Percentiles rank a stretch among this genome's conserved stretches.
Conservation (phyloP, 1,140 invertebrate species). For the Rhagoletis zephyria region DNA sequence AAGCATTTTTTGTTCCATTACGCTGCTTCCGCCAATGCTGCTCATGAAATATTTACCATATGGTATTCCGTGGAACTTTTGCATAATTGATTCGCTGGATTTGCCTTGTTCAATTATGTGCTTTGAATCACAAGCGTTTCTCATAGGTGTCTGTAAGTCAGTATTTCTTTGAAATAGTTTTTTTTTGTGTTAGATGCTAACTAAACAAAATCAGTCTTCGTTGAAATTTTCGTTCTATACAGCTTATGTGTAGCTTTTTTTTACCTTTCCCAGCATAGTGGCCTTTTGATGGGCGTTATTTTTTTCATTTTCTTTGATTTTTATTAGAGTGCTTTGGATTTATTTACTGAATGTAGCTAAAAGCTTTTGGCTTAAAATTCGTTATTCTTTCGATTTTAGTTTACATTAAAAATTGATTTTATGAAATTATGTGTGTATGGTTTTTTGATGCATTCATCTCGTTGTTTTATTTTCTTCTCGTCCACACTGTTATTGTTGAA, state of each 20-base stretch:
- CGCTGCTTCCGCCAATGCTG: not conserved
- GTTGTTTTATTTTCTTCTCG: too few relatives aligned
- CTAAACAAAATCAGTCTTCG: constrained; percentile 68
- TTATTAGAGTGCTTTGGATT: not conserved
- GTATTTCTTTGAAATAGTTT: not conserved
- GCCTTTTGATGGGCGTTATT: not conserved
- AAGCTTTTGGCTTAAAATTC: not conserved
- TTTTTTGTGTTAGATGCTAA: constrained; percentile 26
- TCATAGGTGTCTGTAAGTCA: not conserved
- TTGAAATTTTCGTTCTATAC: constrained; percentile 58
- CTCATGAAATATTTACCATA: not conserved
- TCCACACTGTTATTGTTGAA: too few relatives aligned
- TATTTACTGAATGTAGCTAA: not conserved
- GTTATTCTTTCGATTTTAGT: not conserved
- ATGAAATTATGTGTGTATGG: too few relatives aligned
- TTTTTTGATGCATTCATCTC: too few relatives aligned
- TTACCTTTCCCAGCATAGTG: not conserved
- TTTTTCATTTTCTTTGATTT: not conserved
- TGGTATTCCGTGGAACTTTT: not conserved
- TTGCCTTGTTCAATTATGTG: constrained; percentile 5
- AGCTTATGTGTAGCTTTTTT: constrained; percentile 54
- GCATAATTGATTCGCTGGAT: not conserved
- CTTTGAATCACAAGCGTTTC: not conserved
- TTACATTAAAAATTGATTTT: not conserved
- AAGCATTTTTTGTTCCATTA: constrained; percentile 36